phyloP scores from a whole-genome alignment of 2,797 vertebrate species.

The Acrossocheilus fasciatus region DNA sequence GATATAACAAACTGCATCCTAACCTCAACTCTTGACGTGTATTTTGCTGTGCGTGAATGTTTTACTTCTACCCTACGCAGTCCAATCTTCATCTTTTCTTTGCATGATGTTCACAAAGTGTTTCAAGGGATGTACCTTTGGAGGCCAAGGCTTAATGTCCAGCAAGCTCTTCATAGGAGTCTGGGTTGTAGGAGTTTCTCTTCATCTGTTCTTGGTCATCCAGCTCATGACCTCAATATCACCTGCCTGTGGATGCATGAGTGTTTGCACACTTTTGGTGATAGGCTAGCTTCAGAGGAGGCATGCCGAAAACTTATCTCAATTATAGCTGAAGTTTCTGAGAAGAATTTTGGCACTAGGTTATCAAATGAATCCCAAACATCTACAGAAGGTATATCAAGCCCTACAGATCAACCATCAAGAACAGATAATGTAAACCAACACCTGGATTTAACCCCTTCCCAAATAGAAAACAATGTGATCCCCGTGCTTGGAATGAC shows the following conservation, averaged over 20 bases:
- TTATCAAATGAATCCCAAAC: conserved; percentile 24
- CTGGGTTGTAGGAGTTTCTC: neutral
- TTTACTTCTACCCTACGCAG: conserved; percentile 70
- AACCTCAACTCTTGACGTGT: conserved; percentile 78
- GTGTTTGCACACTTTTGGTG: conserved; percentile 83
- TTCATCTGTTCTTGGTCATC: conserved; percentile 48
- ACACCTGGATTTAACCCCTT: conserved; percentile 1
- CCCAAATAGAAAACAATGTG: conserved; percentile 29
- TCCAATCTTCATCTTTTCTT: conserved; percentile 79
- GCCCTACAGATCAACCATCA: conserved; percentile 10
- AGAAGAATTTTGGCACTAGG: conserved; percentile 68
- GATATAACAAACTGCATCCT: conserved; percentile 77
- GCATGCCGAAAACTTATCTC: conserved; percentile 71
- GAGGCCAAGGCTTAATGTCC: conserved; percentile 59
- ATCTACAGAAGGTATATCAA: neutral
- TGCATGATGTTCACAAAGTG: conserved; percentile 81
- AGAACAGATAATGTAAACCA: neutral
- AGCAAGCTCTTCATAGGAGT: conserved; percentile 18
- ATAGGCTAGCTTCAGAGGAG: conserved; percentile 74
- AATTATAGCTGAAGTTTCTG: conserved; percentile 74
- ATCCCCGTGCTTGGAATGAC: neutral
- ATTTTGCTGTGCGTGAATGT: conserved; percentile 67
- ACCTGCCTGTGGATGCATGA: conserved; percentile 87
- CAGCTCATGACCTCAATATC: conserved; percentile 66
- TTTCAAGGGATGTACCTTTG: conserved; percentile 81